These are phyloP conservation scores for Discoglossus pictus DNA, from an alignment of 2,797 vertebrate species.

Conservation along the genomic window DNA sequence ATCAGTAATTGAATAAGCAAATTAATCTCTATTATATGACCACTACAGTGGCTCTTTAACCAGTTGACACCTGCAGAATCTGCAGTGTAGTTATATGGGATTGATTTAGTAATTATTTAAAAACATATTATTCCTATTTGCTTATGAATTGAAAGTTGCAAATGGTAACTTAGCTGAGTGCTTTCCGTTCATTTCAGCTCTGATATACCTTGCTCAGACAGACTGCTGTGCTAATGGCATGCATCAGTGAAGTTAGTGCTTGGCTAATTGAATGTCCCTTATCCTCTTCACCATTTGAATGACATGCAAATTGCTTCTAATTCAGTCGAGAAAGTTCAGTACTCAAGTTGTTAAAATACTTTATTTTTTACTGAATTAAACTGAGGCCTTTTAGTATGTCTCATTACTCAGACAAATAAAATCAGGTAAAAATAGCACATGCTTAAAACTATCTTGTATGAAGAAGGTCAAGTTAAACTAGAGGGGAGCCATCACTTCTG, in stretches of 20 bases:
- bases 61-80: no score
- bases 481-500: no score
- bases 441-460: no score
- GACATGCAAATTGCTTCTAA: slow-evolving; percentile 47
- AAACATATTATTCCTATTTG: slow-evolving; percentile 7
- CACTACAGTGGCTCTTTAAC: no score
- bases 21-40: no score
- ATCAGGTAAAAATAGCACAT: no score
- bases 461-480: no score
- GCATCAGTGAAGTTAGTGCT: slow-evolving; percentile 25
- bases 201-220: slow-evolving; percentile 27
- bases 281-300: slow-evolving; percentile 35
- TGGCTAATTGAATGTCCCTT: slow-evolving; percentile 35
- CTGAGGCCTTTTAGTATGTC: neutral
- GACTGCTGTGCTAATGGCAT: slow-evolving; percentile 46
- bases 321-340: slow-evolving; percentile 31
- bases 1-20: no score
- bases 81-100: no score
- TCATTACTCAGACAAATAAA: slow-evolving; percentile 18
- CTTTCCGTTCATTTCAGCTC: slow-evolving; percentile 14
- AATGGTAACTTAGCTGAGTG: slow-evolving; percentile 30
- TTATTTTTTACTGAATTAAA: slow-evolving; percentile 22
- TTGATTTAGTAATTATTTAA: no score
- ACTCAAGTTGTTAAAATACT: slow-evolving; percentile 22
- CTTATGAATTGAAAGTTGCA: slow-evolving; percentile 13